phyloP scores from a whole-genome alignment of 2,113 vertebrate genomes.

The Atherinomorus stipes region DNA sequence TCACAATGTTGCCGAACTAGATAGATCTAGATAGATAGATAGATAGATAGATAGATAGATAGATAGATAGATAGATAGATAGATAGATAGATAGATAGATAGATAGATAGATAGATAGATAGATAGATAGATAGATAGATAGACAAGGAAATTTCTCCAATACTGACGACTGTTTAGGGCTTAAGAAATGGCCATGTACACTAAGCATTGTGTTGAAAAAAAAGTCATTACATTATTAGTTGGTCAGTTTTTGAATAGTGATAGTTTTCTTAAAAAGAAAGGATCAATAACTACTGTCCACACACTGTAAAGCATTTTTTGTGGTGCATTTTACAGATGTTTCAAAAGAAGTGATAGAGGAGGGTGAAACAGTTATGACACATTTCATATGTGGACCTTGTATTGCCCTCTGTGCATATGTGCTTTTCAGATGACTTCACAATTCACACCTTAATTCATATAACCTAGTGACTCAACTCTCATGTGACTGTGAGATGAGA shows the following conservation, averaged over 20 bases:
- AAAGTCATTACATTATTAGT: not conserved
- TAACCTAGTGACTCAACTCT: conserved; percentile 1
- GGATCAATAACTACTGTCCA: not conserved
- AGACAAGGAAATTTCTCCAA: no score
- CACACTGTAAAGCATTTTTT: not conserved
- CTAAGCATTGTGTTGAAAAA: not conserved
- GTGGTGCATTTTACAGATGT: not conserved
- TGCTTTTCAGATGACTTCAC: conserved; percentile 15
- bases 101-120: not conserved
- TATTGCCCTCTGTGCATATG: not conserved
- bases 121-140: no score
- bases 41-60: no score
- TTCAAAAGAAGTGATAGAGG: not conserved
- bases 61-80: no score
- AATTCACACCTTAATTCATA: conserved; percentile 6
- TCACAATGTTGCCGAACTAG: no score
- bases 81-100: not conserved
- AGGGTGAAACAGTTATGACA: conserved; percentile 8
- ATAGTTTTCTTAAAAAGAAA: not conserved
- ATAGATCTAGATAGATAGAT: no score
- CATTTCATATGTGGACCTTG: conserved; percentile 4
- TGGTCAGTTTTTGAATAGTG: not conserved
- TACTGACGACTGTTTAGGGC: no score
- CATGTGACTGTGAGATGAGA: not conserved
- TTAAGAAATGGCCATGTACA: not conserved